Evolutionary conservation across 2,797 vertebrate species (phyloP).

Genomic region (Myioborus melanocephalus): DNA sequence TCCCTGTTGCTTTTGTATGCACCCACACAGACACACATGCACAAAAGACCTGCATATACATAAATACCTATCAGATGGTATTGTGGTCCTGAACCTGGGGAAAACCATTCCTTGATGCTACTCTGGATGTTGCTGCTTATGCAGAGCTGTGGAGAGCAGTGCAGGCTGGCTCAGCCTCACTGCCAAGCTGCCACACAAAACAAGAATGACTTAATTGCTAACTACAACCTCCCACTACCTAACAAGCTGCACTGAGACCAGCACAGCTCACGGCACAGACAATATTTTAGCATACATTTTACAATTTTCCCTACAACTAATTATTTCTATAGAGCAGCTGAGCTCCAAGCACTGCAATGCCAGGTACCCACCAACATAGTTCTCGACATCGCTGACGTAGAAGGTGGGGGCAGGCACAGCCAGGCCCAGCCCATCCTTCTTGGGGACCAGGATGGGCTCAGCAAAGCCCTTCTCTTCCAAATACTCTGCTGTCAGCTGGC

Average conservation of each 20-base stretch:
- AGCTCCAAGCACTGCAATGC: neutral
- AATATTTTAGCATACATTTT: neutral
- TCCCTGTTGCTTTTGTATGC: neutral
- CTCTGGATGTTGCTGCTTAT: neutral
- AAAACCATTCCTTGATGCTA: neutral
- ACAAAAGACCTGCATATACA: fast-evolving
- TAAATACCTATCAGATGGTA: neutral
- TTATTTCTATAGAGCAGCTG: neutral
- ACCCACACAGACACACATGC: neutral
- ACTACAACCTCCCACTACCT: neutral
- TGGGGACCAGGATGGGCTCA: conserved; percentile 90
- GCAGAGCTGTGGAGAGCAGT: neutral
- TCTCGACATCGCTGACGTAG: conserved; percentile 97
- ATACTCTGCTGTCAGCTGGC: conserved; percentile 88
- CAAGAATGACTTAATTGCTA: neutral
- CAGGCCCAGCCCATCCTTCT: conserved; percentile 92
- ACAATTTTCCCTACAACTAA: neutral
- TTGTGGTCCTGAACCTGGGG: neutral
- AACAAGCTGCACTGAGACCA: neutral
- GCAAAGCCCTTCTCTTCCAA: conserved; percentile 93
- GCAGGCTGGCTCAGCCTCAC: neutral
- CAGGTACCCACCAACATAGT: conserved; percentile 88
- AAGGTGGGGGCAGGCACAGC: conserved; percentile 93
- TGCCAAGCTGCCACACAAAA: neutral
- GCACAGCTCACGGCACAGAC: neutral